phyloP scores from a whole-genome alignment of 2,888 invertebrate species.

The Oxyteleia sp. region DNA sequence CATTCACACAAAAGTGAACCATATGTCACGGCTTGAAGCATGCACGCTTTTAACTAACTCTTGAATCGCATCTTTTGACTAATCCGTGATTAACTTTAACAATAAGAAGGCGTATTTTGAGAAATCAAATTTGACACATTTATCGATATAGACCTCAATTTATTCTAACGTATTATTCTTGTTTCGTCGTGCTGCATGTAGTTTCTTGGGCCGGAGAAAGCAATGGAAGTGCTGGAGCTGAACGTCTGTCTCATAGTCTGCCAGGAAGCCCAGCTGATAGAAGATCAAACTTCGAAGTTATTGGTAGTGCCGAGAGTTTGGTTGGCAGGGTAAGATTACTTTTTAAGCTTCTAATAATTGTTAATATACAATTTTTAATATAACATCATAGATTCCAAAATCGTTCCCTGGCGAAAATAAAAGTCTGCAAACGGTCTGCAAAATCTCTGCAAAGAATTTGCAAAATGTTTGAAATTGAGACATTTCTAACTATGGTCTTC shows the following conservation, averaged over 20 bases:
- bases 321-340: conserved; percentile 93
- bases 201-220: conserved; percentile 88
- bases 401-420: no score
- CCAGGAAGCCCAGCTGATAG: conserved; percentile 92
- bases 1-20: conserved; percentile 32
- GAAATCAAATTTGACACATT: no score
- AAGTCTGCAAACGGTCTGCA: no score
- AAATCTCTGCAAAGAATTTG: no score
- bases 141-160: no score
- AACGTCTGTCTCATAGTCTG: conserved; percentile 91
- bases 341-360: no score
- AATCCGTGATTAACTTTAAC: conserved; percentile 45
- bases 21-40: conserved; percentile 46
- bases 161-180: conserved; percentile 9
- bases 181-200: conserved; percentile 71
- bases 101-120: conserved; percentile 3
- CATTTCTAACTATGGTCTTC: no score
- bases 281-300: conserved; percentile 92
- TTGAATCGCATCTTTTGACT: conserved; percentile 22
- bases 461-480: no score
- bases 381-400: no score
- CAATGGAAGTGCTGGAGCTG: conserved; percentile 89
- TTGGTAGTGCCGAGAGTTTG: conserved; percentile 97
- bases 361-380: no score
- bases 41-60: conserved; percentile 51